These are phyloP conservation scores for Polymixis flavicincta DNA, from an alignment of 2,888 invertebrate genomes.

Conservation along the genomic window DNA sequence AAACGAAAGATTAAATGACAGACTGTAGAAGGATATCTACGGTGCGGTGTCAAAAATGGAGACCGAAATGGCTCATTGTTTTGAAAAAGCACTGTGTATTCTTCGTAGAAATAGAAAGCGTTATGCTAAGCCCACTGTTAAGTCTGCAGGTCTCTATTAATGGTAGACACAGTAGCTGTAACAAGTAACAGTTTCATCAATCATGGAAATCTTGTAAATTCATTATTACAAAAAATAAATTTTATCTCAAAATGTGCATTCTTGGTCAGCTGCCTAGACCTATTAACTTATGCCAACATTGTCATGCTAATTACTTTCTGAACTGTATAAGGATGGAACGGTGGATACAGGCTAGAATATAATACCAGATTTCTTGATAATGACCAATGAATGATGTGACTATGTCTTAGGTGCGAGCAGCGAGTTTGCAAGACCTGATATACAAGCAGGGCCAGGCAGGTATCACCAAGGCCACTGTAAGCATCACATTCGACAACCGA, in stretches of 20 bases:
- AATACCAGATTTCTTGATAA: background rate
- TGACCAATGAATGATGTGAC: background rate
- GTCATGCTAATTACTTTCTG: background rate
- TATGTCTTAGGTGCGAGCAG: slow-evolving; percentile 94
- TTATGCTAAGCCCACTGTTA: too few relatives aligned
- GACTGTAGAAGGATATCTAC: too few relatives aligned
- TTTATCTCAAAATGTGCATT: background rate
- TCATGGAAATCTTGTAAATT: background rate
- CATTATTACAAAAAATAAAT: background rate
- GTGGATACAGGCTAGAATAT: background rate
- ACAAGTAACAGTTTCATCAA: background rate
- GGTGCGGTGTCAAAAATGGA: too few relatives aligned
- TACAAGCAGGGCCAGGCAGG: slow-evolving; percentile 99
- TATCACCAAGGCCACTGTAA: slow-evolving; percentile 98
- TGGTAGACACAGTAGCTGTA: background rate
- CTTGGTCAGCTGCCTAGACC: background rate
- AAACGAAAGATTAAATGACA: too few relatives aligned
- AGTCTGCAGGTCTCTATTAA: background rate
- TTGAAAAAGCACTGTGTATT: too few relatives aligned
- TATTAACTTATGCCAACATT: background rate
- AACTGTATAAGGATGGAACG: background rate
- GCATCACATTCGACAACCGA: slow-evolving; percentile 98
- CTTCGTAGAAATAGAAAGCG: too few relatives aligned
- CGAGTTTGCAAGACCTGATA: slow-evolving; percentile 98
- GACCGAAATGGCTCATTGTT: too few relatives aligned